These are phyloP conservation scores for Empis livida DNA, from an alignment of 2,888 invertebrate genomes.

Conservation along the genomic window DNA sequence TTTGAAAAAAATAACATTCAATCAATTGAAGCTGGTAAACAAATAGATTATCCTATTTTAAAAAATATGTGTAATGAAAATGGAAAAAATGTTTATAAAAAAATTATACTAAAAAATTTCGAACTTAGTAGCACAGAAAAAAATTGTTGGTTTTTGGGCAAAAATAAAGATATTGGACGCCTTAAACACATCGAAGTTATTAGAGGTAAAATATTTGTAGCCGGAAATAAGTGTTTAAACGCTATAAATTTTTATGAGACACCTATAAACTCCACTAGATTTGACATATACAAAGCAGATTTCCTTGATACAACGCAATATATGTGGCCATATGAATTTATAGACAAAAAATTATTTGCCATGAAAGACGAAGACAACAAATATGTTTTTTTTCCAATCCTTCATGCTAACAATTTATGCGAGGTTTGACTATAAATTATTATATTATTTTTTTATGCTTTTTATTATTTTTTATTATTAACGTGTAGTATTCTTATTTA, in stretches of 20 bases:
- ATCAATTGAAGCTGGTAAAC: not conserved
- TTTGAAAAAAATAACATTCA: slow-evolving; percentile 4
- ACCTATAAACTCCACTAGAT: not conserved
- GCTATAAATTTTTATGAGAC: not conserved
- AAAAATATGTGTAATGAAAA: not conserved
- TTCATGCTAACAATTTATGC: not conserved
- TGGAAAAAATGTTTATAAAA: slow-evolving; percentile 1
- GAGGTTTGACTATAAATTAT: not conserved
- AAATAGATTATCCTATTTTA: not conserved
- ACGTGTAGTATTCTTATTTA: no score
- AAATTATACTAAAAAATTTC: not conserved
- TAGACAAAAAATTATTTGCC: slow-evolving; percentile 2
- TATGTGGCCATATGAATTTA: not conserved
- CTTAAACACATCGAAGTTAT: not conserved
- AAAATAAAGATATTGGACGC: not conserved
- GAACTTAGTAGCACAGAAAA: not conserved
- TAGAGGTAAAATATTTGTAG: not conserved
- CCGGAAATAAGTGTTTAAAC: not conserved
- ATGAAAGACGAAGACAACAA: not conserved
- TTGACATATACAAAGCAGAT: not conserved
- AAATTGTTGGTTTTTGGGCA: not conserved
- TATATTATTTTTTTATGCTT: not conserved
- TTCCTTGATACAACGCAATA: not conserved
- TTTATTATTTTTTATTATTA: not conserved
- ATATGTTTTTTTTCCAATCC: slow-evolving; percentile 2